A percentile compares a stretch with the other conserved stretches of the same genome.
phyloP scores from a whole-genome alignment of 2,113 vertebrate species.

The Raja brachyura region DNA sequence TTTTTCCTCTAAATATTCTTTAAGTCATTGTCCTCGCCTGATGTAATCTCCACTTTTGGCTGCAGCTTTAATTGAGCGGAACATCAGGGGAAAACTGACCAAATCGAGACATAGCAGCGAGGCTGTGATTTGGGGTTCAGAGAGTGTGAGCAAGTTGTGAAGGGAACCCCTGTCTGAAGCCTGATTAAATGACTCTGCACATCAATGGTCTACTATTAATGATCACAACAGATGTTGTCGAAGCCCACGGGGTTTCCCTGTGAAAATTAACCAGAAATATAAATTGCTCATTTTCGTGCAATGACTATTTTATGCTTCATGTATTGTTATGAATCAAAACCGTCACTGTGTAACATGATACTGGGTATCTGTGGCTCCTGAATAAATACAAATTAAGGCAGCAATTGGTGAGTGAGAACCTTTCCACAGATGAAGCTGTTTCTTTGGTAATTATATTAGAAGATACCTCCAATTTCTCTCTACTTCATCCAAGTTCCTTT shows the following conservation, averaged over 20 bases:
- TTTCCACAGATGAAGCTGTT: too few species aligned
- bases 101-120: background rate
- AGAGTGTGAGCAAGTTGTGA: background rate
- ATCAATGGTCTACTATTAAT: conserved; percentile 27
- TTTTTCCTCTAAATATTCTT: background rate
- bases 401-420: too few species aligned
- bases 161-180: background rate
- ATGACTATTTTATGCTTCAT: background rate
- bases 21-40: background rate
- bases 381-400: background rate
- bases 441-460: too few species aligned
- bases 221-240: conserved; percentile 7
- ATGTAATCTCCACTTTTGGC: background rate
- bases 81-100: background rate
- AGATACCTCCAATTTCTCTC: too few species aligned
- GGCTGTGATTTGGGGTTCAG: conserved; percentile 5
- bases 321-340: background rate
- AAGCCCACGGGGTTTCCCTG: background rate
- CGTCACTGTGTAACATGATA: background rate
- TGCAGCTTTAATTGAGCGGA: background rate
- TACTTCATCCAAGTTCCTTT: too few species aligned
- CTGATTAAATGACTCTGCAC: background rate
- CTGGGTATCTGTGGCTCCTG: background rate
- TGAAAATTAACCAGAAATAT: conserved; percentile 22
- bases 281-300: background rate